Base-by-base conservation (phyloP, 2,888 invertebrate species). In the Hydropsyche betteni region DNA sequence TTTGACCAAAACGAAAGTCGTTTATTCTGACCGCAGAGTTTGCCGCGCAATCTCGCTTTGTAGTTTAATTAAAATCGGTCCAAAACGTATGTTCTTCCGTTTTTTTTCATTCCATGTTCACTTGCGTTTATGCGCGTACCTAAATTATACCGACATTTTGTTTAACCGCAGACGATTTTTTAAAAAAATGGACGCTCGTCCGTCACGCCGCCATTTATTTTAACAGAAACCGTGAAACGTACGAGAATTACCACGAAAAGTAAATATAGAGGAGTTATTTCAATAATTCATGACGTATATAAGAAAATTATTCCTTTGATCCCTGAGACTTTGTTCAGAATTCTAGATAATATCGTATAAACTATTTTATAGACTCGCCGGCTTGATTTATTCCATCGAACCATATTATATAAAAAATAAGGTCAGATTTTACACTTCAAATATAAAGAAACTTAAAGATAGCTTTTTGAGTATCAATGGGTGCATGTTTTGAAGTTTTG, bases 281-380 rank as follows among this genome's bases (percentile, higher is more conserved):
- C 24, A 58, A 58, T 58, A 58, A 58, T 58, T 58, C 58, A 58
- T 58, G 24, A 1, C 58, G 58, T 58, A 58, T 58, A 58, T 58
- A 58, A 58, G 58, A 58, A 58, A 58, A 58, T 58, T 58, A 58
- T 58, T 58, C 58, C 24, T 58, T 58, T 58, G 58, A 58, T 24
- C 58, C 58, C 8, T 58, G 2, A 14, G 16, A 14, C 58, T 58
- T 24, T 24, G 58, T 58, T 24, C 24, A 7, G 58, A 44, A 44
- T 58, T 58, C 8, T 24, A 58, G 58, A 58, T 58, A 44, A 44
- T 10, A 10, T 44, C 10, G 44, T 44, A 44, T 44, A 44, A 44
- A 10, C 6, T 6, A 10, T 44, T 44, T 44, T 44, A 44, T 44
- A 10, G 44, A 44, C 44, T 44, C 44, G 3, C 1, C 10, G 44